Percentiles rank a stretch among this genome's conserved stretches.
Conservation (phyloP, 1,140 invertebrate species). For the Lysiphlebus fabarum region DNA sequence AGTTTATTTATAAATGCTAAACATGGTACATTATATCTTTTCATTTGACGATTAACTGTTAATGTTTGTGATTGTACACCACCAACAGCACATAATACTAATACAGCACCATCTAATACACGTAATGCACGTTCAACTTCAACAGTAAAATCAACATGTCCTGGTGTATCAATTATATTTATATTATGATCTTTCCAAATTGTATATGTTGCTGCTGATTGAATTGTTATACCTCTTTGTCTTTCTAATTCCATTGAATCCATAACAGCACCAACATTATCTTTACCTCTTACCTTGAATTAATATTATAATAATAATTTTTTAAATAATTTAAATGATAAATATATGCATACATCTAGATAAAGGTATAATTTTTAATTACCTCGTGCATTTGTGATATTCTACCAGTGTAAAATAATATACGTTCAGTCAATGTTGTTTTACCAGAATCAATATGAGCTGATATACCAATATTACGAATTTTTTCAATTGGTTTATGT, state of each 20-base stretch:
- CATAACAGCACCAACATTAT: slow-evolving; percentile 97
- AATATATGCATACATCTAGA: too few relatives aligned
- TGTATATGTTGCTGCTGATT: slow-evolving; percentile 98
- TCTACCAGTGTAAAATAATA: slow-evolving; percentile 95
- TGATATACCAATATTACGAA: slow-evolving; percentile 98
- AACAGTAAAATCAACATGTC: slow-evolving; percentile 99
- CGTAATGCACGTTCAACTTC: slow-evolving; percentile 96
- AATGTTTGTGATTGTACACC: slow-evolving; percentile 98
- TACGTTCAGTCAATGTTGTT: slow-evolving; percentile 96
- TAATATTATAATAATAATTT: too few relatives aligned
- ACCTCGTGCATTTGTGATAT: slow-evolving; percentile 98
- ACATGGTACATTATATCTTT: slow-evolving; percentile 93
- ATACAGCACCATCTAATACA: slow-evolving; percentile 93
- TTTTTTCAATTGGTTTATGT: slow-evolving; percentile 76
- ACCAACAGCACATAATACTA: slow-evolving; percentile 95
- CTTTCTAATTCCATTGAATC: slow-evolving; percentile 99
- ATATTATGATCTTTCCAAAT: slow-evolving; percentile 96
- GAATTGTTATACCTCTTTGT: slow-evolving; percentile 97
- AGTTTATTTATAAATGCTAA: slow-evolving; percentile 98
- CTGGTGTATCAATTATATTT: slow-evolving; percentile 99
- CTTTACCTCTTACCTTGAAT: slow-evolving; percentile 91
- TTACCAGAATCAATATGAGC: slow-evolving; percentile 99
- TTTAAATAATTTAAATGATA: too few relatives aligned
- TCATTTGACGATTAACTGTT: slow-evolving; percentile 98
- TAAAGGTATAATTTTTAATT: slow-evolving; percentile 32